Conservation (phyloP, 1,140 invertebrate species). For the Radopholus similis region DNA sequence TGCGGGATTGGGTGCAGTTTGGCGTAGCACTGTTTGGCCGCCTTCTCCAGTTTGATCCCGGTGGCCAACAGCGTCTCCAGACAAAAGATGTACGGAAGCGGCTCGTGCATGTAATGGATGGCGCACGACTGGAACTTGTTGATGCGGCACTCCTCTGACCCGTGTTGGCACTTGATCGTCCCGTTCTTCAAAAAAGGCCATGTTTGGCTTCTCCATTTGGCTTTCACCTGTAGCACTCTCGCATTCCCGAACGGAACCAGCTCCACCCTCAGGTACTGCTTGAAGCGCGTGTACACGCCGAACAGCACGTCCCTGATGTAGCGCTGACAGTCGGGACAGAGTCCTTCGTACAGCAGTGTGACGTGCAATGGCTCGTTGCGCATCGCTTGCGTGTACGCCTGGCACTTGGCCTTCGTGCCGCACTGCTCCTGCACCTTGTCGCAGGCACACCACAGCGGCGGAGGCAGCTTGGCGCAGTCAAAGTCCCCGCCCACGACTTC, state of each 20-base stretch:
- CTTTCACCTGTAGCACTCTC: conserved; percentile 15
- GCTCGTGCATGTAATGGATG: conserved; percentile 22
- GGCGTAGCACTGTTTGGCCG: conserved; percentile 27
- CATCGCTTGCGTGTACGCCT: background rate
- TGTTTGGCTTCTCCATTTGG: too few species aligned
- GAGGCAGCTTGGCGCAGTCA: conserved; percentile 18
- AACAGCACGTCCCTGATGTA: conserved; percentile 1
- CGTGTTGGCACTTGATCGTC: conserved; percentile 28
- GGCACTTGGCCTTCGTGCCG: background rate
- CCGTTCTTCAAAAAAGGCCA: conserved; percentile 6
- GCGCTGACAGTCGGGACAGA: conserved; percentile 23
- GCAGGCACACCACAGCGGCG: conserved; percentile 27
- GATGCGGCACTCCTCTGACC: conserved; percentile 23
- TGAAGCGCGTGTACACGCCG: conserved; percentile 12
- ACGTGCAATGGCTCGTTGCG: conserved; percentile 19
- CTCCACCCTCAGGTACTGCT: conserved; percentile 13
- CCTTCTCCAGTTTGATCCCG: conserved; percentile 21
- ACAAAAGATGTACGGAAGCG: conserved; percentile 28
- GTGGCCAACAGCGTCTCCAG: conserved; percentile 10
- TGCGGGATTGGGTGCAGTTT: conserved; percentile 17
- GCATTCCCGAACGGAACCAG: conserved; percentile 29
- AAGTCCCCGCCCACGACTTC: too few species aligned
- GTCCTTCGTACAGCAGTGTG: conserved; percentile 23
- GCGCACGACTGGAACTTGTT: conserved; percentile 31
- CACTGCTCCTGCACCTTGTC: conserved; percentile 19